phyloP scores from a whole-genome alignment of 1,140 invertebrate genomes.

The Doryteuthis pealeii region DNA sequence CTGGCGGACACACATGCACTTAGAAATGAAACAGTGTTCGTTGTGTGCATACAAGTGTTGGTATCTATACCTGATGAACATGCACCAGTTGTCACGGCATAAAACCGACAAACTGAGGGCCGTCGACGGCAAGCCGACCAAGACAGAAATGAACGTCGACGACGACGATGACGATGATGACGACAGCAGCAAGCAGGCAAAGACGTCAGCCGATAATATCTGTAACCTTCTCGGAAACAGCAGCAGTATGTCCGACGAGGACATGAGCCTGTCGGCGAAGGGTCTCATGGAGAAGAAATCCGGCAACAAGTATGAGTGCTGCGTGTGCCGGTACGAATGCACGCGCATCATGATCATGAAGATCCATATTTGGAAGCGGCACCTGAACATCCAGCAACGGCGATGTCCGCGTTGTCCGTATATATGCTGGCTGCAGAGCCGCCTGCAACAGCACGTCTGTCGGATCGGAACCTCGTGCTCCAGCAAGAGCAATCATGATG shows the following conservation, averaged over 20 bases:
- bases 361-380: constrained; percentile 7
- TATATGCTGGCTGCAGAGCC: not conserved
- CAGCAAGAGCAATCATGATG: not conserved
- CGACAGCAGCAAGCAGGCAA: not conserved
- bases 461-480: not conserved
- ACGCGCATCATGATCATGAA: not conserved
- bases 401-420: not conserved
- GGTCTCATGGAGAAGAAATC: not conserved
- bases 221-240: not conserved
- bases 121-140: not conserved
- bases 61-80: not conserved
- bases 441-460: not conserved
- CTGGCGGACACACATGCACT: constrained; percentile 8
- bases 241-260: not conserved
- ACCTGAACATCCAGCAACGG: not conserved
- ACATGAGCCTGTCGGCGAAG: not conserved
- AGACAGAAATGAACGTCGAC: not conserved
- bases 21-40: not conserved
- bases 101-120: not conserved
- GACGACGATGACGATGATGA: not conserved
- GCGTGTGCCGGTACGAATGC: not conserved
- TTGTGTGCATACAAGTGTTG: constrained; percentile 2
- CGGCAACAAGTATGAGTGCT: not conserved
- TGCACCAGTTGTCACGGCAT: not conserved
- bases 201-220: not conserved